phyloP scores from a whole-genome alignment of 1,140 invertebrate species.

The Cepaea nemoralis region DNA sequence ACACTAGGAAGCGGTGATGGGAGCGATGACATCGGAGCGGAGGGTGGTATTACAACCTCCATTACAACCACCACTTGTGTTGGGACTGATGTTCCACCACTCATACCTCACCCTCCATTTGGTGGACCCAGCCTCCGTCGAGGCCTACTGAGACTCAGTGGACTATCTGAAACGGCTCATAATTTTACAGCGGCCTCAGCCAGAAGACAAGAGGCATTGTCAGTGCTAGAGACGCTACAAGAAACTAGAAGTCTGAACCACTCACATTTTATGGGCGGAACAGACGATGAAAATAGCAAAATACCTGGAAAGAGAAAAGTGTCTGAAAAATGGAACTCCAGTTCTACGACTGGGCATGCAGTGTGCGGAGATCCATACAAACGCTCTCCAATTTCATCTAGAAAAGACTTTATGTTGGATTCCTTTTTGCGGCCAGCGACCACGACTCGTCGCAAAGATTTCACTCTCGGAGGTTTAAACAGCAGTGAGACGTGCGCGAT shows the following conservation, averaged over 20 bases:
- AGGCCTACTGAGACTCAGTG: neutral
- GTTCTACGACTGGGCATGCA: neutral
- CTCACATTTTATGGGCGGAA: neutral
- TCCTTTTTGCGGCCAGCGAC: slow-evolving; percentile 58
- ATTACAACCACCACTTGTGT: neutral
- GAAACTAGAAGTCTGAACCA: slow-evolving; percentile 33
- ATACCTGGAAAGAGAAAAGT: slow-evolving; percentile 33
- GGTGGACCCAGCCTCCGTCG: slow-evolving; percentile 5
- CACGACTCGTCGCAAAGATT: slow-evolving; percentile 63
- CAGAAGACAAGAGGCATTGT: slow-evolving; percentile 27
- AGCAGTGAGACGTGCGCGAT: slow-evolving; percentile 67
- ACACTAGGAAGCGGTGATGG: neutral
- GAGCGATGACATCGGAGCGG: neutral
- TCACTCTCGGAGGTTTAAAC: slow-evolving; percentile 68
- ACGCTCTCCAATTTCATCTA: slow-evolving; percentile 53
- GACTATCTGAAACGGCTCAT: slow-evolving; percentile 24
- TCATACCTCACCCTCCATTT: neutral
- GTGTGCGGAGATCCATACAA: slow-evolving; percentile 41
- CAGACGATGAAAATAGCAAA: slow-evolving; percentile 24
- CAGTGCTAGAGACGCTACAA: slow-evolving; percentile 51
- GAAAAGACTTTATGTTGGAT: slow-evolving; percentile 63
- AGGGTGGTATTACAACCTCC: neutral
- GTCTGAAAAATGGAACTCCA: slow-evolving; percentile 9
- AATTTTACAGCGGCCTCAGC: slow-evolving; percentile 30
- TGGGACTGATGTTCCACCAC: neutral